Evolutionary conservation across 2,797 vertebrate genomes (phyloP), one percentile per base, ranked within the genome.

Genomic region (Mormyrus hasselquistii): DNA sequence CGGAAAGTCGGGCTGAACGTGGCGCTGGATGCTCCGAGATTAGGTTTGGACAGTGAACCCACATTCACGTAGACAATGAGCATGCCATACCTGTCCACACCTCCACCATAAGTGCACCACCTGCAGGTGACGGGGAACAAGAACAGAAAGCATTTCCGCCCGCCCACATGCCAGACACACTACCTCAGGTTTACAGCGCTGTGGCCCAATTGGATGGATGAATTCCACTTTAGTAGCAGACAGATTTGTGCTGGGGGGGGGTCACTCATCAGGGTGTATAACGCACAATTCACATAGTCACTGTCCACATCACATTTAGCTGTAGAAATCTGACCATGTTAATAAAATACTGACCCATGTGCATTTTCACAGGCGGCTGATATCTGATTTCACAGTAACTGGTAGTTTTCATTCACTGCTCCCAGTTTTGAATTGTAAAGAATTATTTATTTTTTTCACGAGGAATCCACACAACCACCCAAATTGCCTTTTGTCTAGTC

Each of bases 101-200:
- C 29, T 14, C 14, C 29, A 79, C 73, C 38, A 7, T 4, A 16
- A 79, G 34, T 34, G 73, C 14, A 4, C 73, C 55, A 22, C 55
- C 55, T 59, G 19, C 38, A n/a, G 34, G 73, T 82, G 34, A 38
- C 5, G 0, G 38, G 41, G 12, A n/a, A 79, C 84, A 92, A 89
- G 83, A 41, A 87, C 90, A 89, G 19, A 1, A 12, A 25, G 90
- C n/a, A 87, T 90, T 92, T 94, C 91, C 92, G 93, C 87, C 79
- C 90, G 91, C 93, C 92, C 91, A 93, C 93, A 91, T 89, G 57
- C 55, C 83, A 90, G 69, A 91, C 88, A 90, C 79, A 53, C 84
- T 89, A 3, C 47, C 82, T 50, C 47, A 88, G 53, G 89, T 91
- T 89, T 88, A 49, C 25, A 29, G 69, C 65, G 53, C 47, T 76